Evolutionary conservation across 2,888 invertebrate genomes (phyloP).

Genomic region (Cyclophora punctaria): DNA sequence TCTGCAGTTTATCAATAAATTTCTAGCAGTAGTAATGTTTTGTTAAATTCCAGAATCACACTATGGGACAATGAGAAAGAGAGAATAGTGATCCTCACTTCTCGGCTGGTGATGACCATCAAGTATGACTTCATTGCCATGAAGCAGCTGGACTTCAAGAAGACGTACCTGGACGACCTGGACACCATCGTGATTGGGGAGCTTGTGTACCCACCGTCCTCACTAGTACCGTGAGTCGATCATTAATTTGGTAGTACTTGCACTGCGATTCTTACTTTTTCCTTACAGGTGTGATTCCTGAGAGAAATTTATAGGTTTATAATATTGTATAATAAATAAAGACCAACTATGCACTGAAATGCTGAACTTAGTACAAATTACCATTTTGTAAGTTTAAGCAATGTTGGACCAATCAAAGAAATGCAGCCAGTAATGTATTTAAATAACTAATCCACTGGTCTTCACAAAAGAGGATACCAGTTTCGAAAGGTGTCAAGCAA

Average conservation of each 20-base stretch:
- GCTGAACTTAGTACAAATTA: no score
- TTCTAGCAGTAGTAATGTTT: not conserved
- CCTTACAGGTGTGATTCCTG: not conserved
- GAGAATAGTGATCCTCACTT: constrained; percentile 82
- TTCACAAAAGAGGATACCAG: no score
- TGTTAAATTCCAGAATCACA: constrained; percentile 79
- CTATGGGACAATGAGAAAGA: constrained; percentile 92
- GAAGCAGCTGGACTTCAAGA: constrained; percentile 81
- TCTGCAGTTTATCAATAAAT: not conserved
- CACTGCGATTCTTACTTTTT: no score
- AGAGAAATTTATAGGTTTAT: not conserved
- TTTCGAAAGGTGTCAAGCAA: no score
- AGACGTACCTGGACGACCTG: constrained; percentile 79
- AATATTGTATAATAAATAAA: no score
- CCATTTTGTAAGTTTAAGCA: no score
- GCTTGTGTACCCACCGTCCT: constrained; percentile 86
- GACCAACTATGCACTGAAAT: no score
- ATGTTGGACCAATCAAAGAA: no score
- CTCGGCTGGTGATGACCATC: constrained; percentile 81
- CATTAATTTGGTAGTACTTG: not conserved
- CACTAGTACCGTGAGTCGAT: constrained; percentile 87
- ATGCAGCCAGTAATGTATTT: no score
- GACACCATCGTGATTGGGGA: constrained; percentile 85
- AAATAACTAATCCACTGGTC: no score
- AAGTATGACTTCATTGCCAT: constrained; percentile 92